phyloP scores from a whole-genome alignment of 2,888 invertebrate genomes.

The Lamellibrachia satsuma region DNA sequence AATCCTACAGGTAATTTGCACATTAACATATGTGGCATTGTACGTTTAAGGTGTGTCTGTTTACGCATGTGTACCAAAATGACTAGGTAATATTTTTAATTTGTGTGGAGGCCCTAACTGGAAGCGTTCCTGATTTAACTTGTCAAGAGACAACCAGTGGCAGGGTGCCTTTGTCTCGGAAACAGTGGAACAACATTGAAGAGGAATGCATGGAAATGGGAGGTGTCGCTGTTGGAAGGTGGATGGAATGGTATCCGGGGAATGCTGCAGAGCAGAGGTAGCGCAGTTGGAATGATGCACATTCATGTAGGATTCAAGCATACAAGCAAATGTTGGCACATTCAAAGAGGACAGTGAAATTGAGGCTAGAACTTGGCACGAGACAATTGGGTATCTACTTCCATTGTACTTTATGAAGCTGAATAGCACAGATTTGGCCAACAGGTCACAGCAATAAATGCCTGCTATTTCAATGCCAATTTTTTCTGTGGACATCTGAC shows the following conservation, averaged over 20 bases:
- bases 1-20: neutral
- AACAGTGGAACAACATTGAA: neutral
- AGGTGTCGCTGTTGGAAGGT: neutral
- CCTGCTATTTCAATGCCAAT: neutral
- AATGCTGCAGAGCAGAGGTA: neutral
- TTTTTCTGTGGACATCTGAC: neutral
- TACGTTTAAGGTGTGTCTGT: neutral
- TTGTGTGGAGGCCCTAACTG: neutral
- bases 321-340: neutral
- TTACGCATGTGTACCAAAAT: too few species aligned
- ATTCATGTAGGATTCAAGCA: neutral
- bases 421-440: neutral
- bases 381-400: neutral
- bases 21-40: neutral
- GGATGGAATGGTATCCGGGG: neutral
- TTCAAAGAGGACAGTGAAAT: neutral
- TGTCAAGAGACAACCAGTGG: neutral
- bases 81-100: neutral
- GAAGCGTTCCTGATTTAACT: neutral
- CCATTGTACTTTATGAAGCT: neutral
- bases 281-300: neutral
- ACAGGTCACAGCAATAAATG: neutral
- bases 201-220: neutral
- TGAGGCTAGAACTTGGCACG: neutral
- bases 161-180: neutral